phyloP scores from a whole-genome alignment of 2,888 invertebrate genomes.

The Andrena haemorrhoa region DNA sequence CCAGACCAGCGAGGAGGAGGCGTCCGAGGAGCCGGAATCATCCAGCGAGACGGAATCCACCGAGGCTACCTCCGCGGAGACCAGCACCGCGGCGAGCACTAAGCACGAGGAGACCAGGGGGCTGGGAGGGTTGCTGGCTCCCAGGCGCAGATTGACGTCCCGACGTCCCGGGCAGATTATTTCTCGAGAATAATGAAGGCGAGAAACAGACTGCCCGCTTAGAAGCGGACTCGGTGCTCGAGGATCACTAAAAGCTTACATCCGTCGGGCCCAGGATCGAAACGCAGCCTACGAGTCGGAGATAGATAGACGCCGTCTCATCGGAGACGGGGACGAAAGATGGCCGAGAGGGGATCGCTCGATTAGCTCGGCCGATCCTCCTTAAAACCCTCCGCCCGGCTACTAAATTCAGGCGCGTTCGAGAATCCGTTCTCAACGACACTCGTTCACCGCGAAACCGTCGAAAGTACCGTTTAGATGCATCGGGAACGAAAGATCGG shows the following conservation, averaged over 20 bases:
- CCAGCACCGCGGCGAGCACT: conserved; percentile 79
- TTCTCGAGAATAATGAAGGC: conserved; percentile 73
- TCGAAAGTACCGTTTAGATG: conserved; percentile 1
- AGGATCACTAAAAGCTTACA: conserved; percentile 3
- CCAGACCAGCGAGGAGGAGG: conserved; percentile 72
- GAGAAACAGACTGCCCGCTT: background rate
- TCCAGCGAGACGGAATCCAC: conserved; percentile 65
- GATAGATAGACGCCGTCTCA: background rate
- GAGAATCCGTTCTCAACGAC: background rate
- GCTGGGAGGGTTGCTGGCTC: conserved; percentile 88
- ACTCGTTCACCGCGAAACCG: background rate
- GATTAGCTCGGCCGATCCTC: background rate
- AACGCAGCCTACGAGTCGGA: background rate
- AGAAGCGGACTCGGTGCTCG: conserved; percentile 22
- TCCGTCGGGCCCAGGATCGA: conserved; percentile 6
- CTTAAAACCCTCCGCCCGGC: background rate
- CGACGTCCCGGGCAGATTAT: conserved; percentile 87
- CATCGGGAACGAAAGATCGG: conserved; percentile 8
- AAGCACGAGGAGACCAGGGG: conserved; percentile 81
- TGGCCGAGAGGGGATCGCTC: background rate
- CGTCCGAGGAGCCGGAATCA: conserved; percentile 70
- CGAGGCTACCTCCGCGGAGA: conserved; percentile 72
- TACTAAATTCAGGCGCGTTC: background rate
- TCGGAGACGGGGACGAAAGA: background rate
- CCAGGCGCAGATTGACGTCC: conserved; percentile 88